These are phyloP conservation scores for Drosophila repleta DNA, from an alignment of 1,140 invertebrate species.

Conservation along the genomic window DNA sequence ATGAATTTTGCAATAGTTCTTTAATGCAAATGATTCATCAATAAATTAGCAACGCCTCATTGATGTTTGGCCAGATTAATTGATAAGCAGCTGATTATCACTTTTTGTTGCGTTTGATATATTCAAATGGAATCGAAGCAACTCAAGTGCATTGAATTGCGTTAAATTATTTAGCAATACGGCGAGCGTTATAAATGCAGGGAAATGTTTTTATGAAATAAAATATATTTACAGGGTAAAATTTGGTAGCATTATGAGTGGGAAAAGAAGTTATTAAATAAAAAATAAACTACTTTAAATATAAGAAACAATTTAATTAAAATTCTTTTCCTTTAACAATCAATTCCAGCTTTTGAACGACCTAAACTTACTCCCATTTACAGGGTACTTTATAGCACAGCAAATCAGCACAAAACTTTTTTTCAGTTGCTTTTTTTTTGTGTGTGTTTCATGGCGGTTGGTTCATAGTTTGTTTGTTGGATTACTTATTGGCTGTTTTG, in stretches of 20 bases:
- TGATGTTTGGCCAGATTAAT: not conserved
- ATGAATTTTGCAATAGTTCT: no score
- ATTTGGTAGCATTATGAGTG: not conserved
- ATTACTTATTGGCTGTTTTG: slow-evolving; percentile 75
- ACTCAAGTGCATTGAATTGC: slow-evolving; percentile 1
- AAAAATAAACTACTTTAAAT: no score
- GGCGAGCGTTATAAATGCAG: not conserved
- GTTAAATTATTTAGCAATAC: not conserved
- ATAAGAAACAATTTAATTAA: no score
- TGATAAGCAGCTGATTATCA: slow-evolving; percentile 3
- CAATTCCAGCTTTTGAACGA: no score
- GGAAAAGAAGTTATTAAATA: not conserved
- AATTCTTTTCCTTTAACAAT: no score
- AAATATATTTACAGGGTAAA: no score
- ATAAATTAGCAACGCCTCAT: not conserved
- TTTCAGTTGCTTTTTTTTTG: slow-evolving; percentile 19
- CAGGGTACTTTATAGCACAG: slow-evolving; percentile 3
- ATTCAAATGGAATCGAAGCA: not conserved
- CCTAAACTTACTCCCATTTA: not conserved
- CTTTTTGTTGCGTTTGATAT: not conserved
- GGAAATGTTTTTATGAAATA: no score
- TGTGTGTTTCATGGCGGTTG: slow-evolving; percentile 5
- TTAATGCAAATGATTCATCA: no score
- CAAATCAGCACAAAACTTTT: not conserved
- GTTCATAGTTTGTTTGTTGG: slow-evolving; percentile 57